A percentile compares a stretch with the other conserved stretches of the same genome.
These are phyloP conservation scores for Pelobates fuscus DNA, from an alignment of 2,113 vertebrate genomes.

Conservation along the genomic window DNA sequence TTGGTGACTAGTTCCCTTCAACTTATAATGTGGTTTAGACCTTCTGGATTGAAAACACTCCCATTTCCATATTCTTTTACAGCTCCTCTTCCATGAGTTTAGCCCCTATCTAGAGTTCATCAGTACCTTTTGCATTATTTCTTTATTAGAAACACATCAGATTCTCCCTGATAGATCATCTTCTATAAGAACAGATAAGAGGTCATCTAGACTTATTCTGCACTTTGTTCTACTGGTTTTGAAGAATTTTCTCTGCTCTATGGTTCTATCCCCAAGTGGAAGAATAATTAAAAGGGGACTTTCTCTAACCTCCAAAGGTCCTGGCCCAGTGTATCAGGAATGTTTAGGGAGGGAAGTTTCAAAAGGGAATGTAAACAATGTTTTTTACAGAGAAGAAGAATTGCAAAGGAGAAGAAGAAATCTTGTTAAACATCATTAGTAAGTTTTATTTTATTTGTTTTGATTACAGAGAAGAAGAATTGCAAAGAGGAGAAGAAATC, in stretches of 20 bases:
- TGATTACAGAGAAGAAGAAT: slow-evolving; percentile 46
- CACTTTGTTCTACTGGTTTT: too few relatives aligned
- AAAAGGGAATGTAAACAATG: slow-evolving; percentile 36
- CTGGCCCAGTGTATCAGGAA: slow-evolving; percentile 5
- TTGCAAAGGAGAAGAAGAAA: slow-evolving; percentile 38
- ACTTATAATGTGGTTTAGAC: too few relatives aligned
- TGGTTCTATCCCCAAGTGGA: not conserved
- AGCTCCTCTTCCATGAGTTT: too few relatives aligned
- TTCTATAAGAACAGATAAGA: too few relatives aligned
- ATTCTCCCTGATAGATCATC: too few relatives aligned
- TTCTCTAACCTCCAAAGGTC: slow-evolving; percentile 17
- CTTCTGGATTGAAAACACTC: too few relatives aligned
- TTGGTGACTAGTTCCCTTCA: too few relatives aligned
- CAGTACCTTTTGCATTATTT: too few relatives aligned
- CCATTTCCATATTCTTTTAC: too few relatives aligned
- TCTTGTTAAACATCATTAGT: slow-evolving; percentile 47
- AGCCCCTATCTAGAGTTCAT: too few relatives aligned
- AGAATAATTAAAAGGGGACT: not conserved
- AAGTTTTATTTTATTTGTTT: slow-evolving; percentile 49
- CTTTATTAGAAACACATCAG: too few relatives aligned
- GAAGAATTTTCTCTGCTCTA: not conserved
- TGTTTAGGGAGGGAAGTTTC: slow-evolving; percentile 22
- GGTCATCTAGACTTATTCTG: too few relatives aligned
- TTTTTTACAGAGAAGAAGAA: slow-evolving; percentile 43
- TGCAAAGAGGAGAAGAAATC: slow-evolving; percentile 39